Percentiles rank a stretch among this genome's conserved stretches.
Evolutionary conservation across 2,797 vertebrate genomes (phyloP).

Genomic region (Gymnodraco acuticeps): DNA sequence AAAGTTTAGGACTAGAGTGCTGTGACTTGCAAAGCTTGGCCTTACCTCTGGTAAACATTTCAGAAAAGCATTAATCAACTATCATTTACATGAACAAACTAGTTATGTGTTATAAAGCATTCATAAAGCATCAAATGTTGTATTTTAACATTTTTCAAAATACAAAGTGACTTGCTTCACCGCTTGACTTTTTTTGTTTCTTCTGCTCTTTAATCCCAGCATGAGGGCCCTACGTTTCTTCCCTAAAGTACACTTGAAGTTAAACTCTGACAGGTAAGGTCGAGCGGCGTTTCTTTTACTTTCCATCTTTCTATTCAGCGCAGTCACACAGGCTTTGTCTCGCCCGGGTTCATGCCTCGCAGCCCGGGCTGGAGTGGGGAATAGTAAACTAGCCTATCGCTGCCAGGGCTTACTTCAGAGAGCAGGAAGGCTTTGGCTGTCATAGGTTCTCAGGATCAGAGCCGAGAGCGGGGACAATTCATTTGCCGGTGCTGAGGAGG

Average conservation of each 20-base stretch:
- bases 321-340: constrained; percentile 68
- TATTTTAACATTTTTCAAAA: background rate
- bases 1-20: too few relatives aligned
- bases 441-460: constrained; percentile 77
- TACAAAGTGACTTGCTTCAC: background rate
- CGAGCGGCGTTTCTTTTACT: constrained; percentile 35
- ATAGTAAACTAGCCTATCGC: constrained; percentile 68
- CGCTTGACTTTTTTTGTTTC: background rate
- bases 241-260: constrained; percentile 41
- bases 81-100: too few relatives aligned
- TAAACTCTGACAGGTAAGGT: constrained; percentile 63
- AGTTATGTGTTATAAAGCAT: background rate
- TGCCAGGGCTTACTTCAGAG: constrained; percentile 72
- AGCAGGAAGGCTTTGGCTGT: constrained; percentile 74
- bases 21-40: background rate
- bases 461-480: constrained; percentile 73
- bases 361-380: constrained; percentile 52
- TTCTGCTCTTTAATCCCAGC: background rate
- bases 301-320: constrained; percentile 43
- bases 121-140: background rate
- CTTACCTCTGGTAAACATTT: background rate
- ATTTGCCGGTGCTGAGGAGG: constrained; percentile 69
- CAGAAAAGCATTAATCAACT: background rate
- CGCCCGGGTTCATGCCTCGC: constrained; percentile 52
- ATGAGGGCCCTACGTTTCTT: constrained; percentile 1